Percentiles rank a stretch among this genome's conserved stretches.
These are phyloP conservation scores for Tragopan temminckii DNA, from an alignment of 2,797 vertebrate genomes.

Conservation along the genomic window DNA sequence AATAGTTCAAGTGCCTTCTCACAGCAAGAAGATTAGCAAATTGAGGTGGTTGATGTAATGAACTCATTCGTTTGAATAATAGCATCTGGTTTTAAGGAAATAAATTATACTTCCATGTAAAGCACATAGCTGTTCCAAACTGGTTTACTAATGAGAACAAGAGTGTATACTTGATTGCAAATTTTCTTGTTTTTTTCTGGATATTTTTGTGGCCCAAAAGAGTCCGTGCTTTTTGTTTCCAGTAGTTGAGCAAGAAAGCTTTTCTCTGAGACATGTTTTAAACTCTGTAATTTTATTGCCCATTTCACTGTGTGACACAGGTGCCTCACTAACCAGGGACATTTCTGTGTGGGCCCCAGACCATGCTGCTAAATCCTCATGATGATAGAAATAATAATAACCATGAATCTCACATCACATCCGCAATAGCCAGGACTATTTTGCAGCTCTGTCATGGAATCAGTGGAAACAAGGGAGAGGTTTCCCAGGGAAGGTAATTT, in stretches of 20 bases:
- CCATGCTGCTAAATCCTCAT: not conserved
- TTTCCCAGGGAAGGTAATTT: constrained; percentile 30
- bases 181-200: not conserved
- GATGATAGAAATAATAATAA: not conserved
- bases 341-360: not conserved
- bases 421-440: not conserved
- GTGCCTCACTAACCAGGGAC: not conserved
- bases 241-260: not conserved
- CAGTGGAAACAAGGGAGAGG: constrained; percentile 59
- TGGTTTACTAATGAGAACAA: not conserved
- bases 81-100: not conserved
- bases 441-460: not conserved
- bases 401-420: not conserved
- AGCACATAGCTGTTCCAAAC: not conserved
- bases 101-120: not conserved
- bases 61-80: not conserved
- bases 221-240: accelerated
- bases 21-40: not conserved
- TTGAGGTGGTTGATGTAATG: not conserved
- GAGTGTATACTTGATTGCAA: not conserved
- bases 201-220: not conserved
- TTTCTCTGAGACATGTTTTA: not conserved
- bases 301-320: not conserved
- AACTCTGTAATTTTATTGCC: not conserved
- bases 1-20: not conserved